Percentiles rank a stretch among this genome's conserved stretches.
Evolutionary conservation across 2,113 vertebrate genomes (phyloP).

Genomic region (Peromyscus leucopus): DNA sequence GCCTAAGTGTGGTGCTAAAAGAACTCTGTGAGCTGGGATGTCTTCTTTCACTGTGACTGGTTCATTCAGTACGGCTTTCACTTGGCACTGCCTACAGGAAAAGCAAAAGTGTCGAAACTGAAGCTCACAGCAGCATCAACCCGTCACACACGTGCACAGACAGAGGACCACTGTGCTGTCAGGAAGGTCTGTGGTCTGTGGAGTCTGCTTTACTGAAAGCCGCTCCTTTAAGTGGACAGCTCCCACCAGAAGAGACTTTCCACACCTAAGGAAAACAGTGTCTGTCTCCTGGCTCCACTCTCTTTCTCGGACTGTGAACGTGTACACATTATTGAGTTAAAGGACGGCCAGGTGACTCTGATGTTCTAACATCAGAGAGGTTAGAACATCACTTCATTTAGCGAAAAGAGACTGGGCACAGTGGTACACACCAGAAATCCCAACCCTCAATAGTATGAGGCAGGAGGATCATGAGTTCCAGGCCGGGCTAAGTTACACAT

Average conservation of each 20-base stretch:
- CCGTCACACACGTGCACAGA: rapidly evolving
- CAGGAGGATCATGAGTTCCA: neutral
- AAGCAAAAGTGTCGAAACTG: neutral
- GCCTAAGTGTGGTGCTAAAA: neutral
- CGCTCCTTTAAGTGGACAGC: slow-evolving; percentile 20
- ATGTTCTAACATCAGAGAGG: neutral
- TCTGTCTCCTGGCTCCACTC: neutral
- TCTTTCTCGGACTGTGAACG: neutral
- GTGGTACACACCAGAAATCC: neutral
- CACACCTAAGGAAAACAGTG: neutral
- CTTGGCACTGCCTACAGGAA: neutral
- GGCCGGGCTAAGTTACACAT: neutral
- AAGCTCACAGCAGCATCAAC: neutral
- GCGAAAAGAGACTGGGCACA: neutral
- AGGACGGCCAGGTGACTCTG: neutral
- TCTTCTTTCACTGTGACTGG: neutral
- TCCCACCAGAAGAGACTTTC: neutral
- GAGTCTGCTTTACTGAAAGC: neutral
- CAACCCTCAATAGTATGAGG: neutral
- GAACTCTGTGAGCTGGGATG: neutral
- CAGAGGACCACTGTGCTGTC: neutral
- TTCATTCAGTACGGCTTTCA: neutral
- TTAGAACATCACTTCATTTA: neutral
- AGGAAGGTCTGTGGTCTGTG: neutral
- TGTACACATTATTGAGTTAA: neutral